Conservation (phyloP, 2,113 vertebrate genomes). For the Regulus satrapa region DNA sequence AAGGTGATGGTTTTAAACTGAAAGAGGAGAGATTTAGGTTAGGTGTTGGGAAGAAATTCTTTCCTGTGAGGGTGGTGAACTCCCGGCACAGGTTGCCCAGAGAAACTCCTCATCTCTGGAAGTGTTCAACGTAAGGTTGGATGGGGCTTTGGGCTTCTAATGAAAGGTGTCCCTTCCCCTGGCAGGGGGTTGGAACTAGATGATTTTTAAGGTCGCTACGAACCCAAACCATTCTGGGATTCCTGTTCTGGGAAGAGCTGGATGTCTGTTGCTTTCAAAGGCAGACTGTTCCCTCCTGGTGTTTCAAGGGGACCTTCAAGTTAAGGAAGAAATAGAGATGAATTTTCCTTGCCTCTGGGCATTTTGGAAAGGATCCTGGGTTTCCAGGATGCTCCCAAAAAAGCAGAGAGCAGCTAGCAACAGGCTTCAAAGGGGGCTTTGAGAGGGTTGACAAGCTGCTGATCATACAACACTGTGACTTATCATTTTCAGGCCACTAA, state of each 20-base stretch:
- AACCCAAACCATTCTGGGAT: neutral
- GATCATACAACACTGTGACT: neutral
- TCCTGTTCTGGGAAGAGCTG: neutral
- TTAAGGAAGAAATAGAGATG: neutral
- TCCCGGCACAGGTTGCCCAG: neutral
- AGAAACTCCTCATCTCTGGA: neutral
- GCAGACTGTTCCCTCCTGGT: neutral
- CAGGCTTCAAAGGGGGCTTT: neutral
- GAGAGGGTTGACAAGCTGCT: neutral
- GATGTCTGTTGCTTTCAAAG: neutral
- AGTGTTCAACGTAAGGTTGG: neutral
- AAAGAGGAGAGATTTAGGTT: neutral
- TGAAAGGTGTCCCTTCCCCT: neutral
- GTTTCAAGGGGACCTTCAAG: neutral
- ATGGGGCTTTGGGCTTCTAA: neutral
- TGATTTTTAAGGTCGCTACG: neutral
- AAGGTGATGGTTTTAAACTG: neutral
- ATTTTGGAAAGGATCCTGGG: neutral
- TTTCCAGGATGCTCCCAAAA: neutral
- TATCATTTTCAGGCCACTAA: slow-evolving; percentile 17
- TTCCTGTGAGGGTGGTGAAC: neutral
- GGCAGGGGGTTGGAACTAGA: neutral
- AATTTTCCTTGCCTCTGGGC: neutral
- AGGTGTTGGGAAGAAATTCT: neutral
- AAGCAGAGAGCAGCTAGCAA: neutral